These are phyloP conservation scores for Ictalurus furcatus DNA, from an alignment of 2,113 vertebrate species.

Conservation along the genomic window DNA sequence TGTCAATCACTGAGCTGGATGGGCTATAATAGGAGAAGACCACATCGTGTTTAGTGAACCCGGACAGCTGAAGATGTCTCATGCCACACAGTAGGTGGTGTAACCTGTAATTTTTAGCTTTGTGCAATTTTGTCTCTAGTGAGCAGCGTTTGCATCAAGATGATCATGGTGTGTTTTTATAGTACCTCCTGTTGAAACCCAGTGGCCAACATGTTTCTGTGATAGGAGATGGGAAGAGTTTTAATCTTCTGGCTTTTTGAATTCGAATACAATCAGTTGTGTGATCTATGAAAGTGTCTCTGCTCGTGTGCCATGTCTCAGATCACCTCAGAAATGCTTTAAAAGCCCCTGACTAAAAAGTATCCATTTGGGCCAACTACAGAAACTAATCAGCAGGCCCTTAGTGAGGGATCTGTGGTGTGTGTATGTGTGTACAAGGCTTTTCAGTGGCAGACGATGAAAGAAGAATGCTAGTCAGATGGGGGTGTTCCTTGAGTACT, in stretches of 20 bases:
- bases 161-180: not conserved
- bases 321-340: constrained; percentile 31
- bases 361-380: constrained; percentile 22
- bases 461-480: constrained; percentile 44
- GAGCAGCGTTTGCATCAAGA: not conserved
- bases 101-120: not conserved
- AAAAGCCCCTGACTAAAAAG: constrained; percentile 3
- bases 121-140: not conserved
- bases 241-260: not conserved
- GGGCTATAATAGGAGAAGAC: not conserved
- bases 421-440: not conserved
- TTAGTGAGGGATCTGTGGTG: constrained; percentile 14
- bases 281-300: too few relatives aligned
- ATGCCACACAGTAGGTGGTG: not conserved
- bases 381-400: constrained; percentile 15
- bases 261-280: not conserved
- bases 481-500: constrained; percentile 39
- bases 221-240: not conserved
- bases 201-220: not conserved
- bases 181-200: not conserved
- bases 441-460: constrained; percentile 28
- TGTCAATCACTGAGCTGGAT: not conserved
- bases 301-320: constrained; percentile 4
- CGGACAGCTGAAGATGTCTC: not conserved
- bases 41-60: not conserved